These are phyloP conservation scores for Blomia tropicalis DNA, from an alignment of 2,888 invertebrate species.

Conservation along the genomic window DNA sequence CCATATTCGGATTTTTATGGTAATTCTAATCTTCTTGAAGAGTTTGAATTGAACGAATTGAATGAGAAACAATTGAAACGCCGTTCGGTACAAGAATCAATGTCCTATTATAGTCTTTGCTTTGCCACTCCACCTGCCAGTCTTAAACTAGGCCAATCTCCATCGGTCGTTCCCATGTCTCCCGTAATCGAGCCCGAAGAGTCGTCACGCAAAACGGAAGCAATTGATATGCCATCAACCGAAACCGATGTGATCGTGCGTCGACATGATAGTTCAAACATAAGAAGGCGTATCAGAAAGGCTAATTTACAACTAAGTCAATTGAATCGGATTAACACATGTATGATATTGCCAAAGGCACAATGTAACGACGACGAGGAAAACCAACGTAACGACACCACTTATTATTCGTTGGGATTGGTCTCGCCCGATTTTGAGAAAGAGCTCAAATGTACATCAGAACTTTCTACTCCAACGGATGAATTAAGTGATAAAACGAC, in stretches of 20 bases:
- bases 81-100: constrained; percentile 25
- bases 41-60: constrained; percentile 14
- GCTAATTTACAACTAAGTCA: neutral
- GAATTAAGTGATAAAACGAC: neutral
- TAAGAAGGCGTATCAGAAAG: neutral
- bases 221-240: constrained; percentile 2
- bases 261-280: neutral
- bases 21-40: neutral
- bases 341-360: no score
- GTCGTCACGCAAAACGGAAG: neutral
- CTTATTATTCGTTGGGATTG: neutral
- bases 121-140: constrained; percentile 24
- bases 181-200: neutral
- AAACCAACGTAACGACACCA: neutral
- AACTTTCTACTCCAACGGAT: neutral
- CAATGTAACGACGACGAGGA: neutral
- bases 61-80: constrained; percentile 19
- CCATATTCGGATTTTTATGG: constrained; percentile 14
- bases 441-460: neutral
- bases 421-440: constrained; percentile 20
- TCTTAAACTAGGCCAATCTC: constrained; percentile 20
- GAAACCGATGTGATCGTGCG: neutral
- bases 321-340: neutral
- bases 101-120: constrained; percentile 26
- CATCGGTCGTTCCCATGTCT: constrained; percentile 5